Evolutionary conservation across 2,888 invertebrate species (phyloP), one percentile per base, ranked within the genome.

Genomic region (Dyspetes luteomarginatus): DNA sequence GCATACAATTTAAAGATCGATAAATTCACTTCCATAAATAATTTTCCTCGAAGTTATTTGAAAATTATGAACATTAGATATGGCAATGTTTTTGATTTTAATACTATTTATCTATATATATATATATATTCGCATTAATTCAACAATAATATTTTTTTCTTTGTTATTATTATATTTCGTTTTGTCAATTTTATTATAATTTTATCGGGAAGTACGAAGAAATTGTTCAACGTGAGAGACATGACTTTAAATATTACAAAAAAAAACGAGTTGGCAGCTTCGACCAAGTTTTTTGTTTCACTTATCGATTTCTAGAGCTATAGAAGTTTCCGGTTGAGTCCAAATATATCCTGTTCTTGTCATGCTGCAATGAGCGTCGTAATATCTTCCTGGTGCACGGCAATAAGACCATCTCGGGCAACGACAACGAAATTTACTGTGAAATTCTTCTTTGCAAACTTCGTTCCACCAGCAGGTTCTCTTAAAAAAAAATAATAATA

Each of bases 401-500:
- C 97, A 98, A 91, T 95, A 97, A 0, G 97, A 97, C 96, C 96
- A 97, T 81, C 96, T 94, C 0, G 97, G 97, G 88, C 97, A 98
- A 89, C 96, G 96, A 93, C 97, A 98, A 79, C 97, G 94, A 92
- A 97, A 97, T 85, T 96, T 94, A 85, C 94, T 95, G 92, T 97
- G 97, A 90, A 97, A 97, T 92, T 97, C 97, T 90, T 97, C 97
- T 90, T 98, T 97, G 93, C 97, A 98, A 17, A 97, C 95, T 93
- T 98, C 97, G 92, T 97, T 97, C 96, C 97, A 97, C 97, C 97
- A 97, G 92, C 97, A 97, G 65, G 96, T 97, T 90, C 97, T 95
- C 97, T 97, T 91, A 64, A 84, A 36, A n/a, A 62, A 15, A 7
- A 22, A 67, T 26, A 26, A 41, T 28, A 50, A 26, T 24, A 36